Percentiles rank a stretch among this genome's conserved stretches.
Conservation (phyloP, 2,113 vertebrate genomes). For the Poecilia latipinna region DNA sequence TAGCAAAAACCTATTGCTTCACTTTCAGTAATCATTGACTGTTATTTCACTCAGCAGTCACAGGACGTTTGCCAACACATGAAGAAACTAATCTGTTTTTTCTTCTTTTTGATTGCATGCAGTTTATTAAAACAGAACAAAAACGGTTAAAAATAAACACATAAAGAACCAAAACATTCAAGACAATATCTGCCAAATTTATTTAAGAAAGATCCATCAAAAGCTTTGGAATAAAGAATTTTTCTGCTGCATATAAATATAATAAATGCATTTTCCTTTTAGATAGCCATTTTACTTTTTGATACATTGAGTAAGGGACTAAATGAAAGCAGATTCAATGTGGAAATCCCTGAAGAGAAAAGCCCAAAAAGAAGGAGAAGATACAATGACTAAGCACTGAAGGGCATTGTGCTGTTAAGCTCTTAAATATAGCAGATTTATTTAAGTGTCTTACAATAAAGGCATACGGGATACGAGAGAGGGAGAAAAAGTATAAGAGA, state of each 20-base stretch:
- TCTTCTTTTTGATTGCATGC: not conserved
- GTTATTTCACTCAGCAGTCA: not conserved
- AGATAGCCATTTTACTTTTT: not conserved
- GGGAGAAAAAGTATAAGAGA: not conserved
- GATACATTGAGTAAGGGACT: not conserved
- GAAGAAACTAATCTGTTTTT: not conserved
- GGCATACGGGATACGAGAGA: conserved; percentile 15
- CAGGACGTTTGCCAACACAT: conserved; percentile 11
- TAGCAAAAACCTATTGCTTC: too few species aligned
- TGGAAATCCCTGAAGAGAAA: too few species aligned
- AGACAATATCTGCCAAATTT: conserved; percentile 55
- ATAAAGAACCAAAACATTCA: not conserved
- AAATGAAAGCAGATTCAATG: too few species aligned
- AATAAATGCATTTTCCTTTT: conserved; percentile 28
- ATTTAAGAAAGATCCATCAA: conserved; percentile 72
- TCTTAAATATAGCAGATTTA: conserved; percentile 10
- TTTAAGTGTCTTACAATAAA: conserved; percentile 24
- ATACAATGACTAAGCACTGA: not conserved
- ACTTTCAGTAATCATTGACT: not conserved
- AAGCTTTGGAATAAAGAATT: conserved; percentile 57
- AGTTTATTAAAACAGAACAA: not conserved
- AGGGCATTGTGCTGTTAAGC: not conserved
- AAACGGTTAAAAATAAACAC: not conserved
- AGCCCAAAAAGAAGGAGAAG: too few species aligned
- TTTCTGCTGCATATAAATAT: conserved; percentile 65